Base-by-base conservation (phyloP, 2,113 vertebrate genomes). In the Struthidea cinerea region DNA sequence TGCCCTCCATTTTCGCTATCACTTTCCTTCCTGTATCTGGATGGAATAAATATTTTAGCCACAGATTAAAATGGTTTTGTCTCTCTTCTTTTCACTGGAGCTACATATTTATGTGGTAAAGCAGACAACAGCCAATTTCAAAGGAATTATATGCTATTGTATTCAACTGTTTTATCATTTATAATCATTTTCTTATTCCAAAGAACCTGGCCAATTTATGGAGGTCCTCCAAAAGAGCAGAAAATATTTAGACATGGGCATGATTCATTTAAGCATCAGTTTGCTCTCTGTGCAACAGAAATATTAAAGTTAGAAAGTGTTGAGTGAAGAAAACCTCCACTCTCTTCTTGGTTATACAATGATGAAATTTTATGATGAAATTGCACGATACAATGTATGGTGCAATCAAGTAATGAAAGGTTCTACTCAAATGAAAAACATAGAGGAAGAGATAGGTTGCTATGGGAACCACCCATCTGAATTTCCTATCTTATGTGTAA, bases 281-380 rank as follows among this genome's bases (percentile, higher is more conserved):
- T 93, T 87, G 19, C 24, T 70, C 20, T 59, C 68, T 59, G 33
- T 70, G 68, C 10, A 73, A 55, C 9, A 90, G 81, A 83, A 76
- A 69, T 18, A 53, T 22, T 73, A 12, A 70, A 77, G 59, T 93
- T 73, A 73, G 42, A n/a, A 90, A 90, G 73, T 30, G 27, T 37
- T 50, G 82, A 67, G 61, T 60, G 85, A 95, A 94, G 91, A 78
- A 61, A 88, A 90, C 16, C 39, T 82, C 33, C 35, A n/a, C n/a
- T 87, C 24, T 80, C 57, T 63, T 61, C 53, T 80, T 3, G 6
- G 42, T 84, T 82, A 81, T 46, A 92, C 63, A 90, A 78, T 84
- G 86, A 89, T 93, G 89, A 95, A 84, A 94, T 91, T 96, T 95
- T 89, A 89, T 79, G 70, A 91, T 96, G 95, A 94, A 94, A 94